phyloP scores from a whole-genome alignment of 2,888 invertebrate species.

The Euproctis similis region DNA sequence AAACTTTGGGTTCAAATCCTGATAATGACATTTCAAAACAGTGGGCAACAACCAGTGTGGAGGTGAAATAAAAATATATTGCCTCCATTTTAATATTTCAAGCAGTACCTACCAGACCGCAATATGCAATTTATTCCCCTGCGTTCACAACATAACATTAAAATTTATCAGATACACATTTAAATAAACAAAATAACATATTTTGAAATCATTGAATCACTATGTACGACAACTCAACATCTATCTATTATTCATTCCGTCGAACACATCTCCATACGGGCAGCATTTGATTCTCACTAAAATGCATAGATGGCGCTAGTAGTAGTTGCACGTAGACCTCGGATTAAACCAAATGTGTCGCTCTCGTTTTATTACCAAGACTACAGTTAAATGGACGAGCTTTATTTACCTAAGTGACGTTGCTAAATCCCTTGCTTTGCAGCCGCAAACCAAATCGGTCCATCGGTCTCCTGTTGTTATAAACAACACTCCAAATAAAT shows the following conservation, averaged over 20 bases:
- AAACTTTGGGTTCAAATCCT: no score
- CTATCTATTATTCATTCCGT: background rate
- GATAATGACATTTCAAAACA: no score
- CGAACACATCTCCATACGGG: background rate
- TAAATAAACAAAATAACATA: no score
- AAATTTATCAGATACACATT: no score
- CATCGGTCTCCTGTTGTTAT: conserved; percentile 24
- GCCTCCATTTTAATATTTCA: no score
- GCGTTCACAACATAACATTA: no score
- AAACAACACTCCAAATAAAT: conserved; percentile 23
- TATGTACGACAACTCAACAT: no score
- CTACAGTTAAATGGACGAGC: conserved; percentile 19
- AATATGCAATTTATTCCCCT: no score
- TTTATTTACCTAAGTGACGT: conserved; percentile 20
- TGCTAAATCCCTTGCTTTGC: conserved; percentile 21
- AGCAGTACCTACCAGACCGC: no score
- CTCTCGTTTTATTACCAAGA: conserved; percentile 24
- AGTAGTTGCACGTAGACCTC: conserved; percentile 12
- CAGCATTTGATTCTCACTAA: conserved; percentile 11
- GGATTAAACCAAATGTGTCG: conserved; percentile 18
- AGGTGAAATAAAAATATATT: no score
- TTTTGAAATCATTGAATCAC: no score
- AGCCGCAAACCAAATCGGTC: conserved; percentile 16
- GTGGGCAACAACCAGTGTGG: no score
- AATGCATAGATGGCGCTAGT: conserved; percentile 20